A percentile compares a stretch with the other conserved stretches of the same genome.
Evolutionary conservation across 1,140 invertebrate genomes (phyloP).

Genomic region (Radopholus similis): DNA sequence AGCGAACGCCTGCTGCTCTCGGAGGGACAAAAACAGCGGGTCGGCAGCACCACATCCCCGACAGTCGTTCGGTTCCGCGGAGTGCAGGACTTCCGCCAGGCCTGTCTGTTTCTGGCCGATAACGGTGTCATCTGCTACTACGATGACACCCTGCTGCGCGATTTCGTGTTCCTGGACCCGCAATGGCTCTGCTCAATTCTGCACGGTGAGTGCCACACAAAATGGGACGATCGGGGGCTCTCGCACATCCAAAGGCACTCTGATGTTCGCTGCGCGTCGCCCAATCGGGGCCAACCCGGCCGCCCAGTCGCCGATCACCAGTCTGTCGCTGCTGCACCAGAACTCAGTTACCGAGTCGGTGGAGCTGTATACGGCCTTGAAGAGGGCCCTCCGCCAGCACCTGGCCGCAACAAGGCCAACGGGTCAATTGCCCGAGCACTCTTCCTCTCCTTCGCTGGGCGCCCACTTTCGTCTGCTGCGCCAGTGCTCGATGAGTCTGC

Average conservation of each 20-base stretch:
- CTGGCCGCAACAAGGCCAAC: slow-evolving; percentile 10
- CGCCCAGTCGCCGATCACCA: background rate
- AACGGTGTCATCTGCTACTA: slow-evolving; percentile 96
- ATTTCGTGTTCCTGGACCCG: slow-evolving; percentile 89
- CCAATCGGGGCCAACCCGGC: background rate
- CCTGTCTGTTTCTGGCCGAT: slow-evolving; percentile 91
- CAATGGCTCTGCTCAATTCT: slow-evolving; percentile 98
- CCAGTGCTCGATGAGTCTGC: slow-evolving; percentile 78
- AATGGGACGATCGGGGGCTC: slow-evolving; percentile 93
- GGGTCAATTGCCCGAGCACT: too few relatives aligned
- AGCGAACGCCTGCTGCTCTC: slow-evolving; percentile 64
- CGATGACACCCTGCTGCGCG: slow-evolving; percentile 88
- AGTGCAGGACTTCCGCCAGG: slow-evolving; percentile 83
- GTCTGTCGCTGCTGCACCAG: background rate
- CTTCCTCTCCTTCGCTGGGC: background rate
- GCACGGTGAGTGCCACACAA: slow-evolving; percentile 80
- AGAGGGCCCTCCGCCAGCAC: slow-evolving; percentile 19
- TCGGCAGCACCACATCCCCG: background rate
- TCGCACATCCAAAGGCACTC: slow-evolving; percentile 16
- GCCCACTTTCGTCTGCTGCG: slow-evolving; percentile 64
- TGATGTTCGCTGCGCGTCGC: background rate
- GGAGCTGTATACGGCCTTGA: slow-evolving; percentile 31
- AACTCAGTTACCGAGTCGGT: slow-evolving; percentile 63
- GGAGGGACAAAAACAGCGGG: slow-evolving; percentile 63
- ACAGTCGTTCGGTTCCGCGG: slow-evolving; percentile 70